These are phyloP conservation scores for Crossocerus cetratus DNA, from an alignment of 2,888 invertebrate genomes.

Conservation along the genomic window DNA sequence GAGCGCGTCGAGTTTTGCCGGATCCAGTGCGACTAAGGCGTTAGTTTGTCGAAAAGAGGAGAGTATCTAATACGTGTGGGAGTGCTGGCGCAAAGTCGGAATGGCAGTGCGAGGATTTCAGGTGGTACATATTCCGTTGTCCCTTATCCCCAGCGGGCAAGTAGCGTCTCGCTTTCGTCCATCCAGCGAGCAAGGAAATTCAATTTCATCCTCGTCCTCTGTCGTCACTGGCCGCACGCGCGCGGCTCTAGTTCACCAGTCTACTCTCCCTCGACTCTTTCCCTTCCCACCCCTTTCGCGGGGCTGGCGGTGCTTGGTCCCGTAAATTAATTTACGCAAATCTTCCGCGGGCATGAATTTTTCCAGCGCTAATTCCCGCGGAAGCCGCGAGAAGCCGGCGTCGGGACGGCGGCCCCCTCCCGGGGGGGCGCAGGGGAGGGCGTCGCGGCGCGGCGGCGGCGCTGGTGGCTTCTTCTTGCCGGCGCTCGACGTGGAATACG, in stretches of 20 bases:
- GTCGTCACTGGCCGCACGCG: neutral
- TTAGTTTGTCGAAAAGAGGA: too few species aligned
- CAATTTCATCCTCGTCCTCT: conserved; percentile 51
- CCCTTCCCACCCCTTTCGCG: neutral
- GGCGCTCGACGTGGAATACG: conserved; percentile 29
- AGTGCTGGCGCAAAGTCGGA: neutral
- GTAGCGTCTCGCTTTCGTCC: neutral
- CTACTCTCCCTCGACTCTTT: neutral
- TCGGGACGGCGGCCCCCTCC: too few species aligned
- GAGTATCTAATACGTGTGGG: neutral
- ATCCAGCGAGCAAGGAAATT: conserved; percentile 46
- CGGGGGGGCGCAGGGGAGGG: neutral
- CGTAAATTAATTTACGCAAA: conserved; percentile 73
- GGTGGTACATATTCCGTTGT: neutral
- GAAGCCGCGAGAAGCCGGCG: conserved; percentile 49
- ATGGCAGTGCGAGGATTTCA: neutral
- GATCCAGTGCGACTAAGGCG: too few species aligned
- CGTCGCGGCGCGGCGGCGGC: too few species aligned
- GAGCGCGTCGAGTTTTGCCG: too few species aligned
- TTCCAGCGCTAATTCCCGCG: conserved; percentile 68
- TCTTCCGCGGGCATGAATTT: conserved; percentile 69
- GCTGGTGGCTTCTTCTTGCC: too few species aligned
- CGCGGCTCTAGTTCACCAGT: too few species aligned
- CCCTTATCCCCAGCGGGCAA: neutral
- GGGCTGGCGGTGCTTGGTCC: conserved; percentile 35